Conservation (phyloP, 2,797 vertebrate species). For the Sciurus carolinensis region DNA sequence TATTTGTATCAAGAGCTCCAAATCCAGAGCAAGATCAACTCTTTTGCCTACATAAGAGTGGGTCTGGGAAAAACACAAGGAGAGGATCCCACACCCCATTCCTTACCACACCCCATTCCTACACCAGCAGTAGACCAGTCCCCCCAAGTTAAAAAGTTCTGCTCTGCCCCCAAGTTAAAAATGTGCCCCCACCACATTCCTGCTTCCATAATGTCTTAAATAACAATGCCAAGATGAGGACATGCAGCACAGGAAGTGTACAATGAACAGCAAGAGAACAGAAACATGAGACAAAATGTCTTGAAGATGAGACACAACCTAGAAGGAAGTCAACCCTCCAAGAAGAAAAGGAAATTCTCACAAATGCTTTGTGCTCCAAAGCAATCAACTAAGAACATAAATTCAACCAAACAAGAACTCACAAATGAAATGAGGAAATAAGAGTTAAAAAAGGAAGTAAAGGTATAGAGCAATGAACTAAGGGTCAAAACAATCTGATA, state of each 20-base stretch:
- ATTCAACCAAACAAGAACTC: not conserved
- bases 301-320: not conserved
- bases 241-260: not conserved
- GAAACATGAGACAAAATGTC: not conserved
- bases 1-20: not conserved
- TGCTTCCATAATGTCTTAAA: not conserved
- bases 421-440: not conserved
- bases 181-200: not conserved
- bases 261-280: not conserved
- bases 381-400: not conserved
- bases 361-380: not conserved
- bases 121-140: not conserved
- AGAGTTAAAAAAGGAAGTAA: no score
- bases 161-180: no score
- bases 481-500: not conserved
- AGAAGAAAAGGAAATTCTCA: not conserved
- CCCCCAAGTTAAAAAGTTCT: not conserved
- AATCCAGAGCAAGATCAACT: not conserved
- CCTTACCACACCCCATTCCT: not conserved
- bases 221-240: accelerated
- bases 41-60: not conserved
- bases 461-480: no score
- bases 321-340: not conserved
- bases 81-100: no score
- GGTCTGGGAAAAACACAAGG: not conserved